Percentiles rank a stretch among this genome's conserved stretches.
Conservation (phyloP, 1,140 invertebrate genomes). For the Holotrichia oblita region DNA sequence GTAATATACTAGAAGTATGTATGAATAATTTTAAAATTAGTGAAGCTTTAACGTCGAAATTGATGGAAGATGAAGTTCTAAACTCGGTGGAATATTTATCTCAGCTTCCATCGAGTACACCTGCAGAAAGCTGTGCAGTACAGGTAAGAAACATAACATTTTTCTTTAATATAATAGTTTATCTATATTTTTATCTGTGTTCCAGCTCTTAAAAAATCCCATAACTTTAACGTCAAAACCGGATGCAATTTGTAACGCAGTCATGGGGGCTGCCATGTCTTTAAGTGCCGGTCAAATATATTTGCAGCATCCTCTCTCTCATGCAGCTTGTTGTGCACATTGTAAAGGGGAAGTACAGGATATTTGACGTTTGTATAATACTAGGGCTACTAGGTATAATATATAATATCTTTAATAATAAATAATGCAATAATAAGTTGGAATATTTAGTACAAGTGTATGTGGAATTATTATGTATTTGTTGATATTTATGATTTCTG, state of each 20-base stretch:
- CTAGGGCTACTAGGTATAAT: background rate
- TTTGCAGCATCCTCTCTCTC: constrained; percentile 54
- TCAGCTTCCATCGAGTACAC: constrained; percentile 56
- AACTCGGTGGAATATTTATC: constrained; percentile 47
- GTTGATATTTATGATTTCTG: background rate
- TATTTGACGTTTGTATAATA: constrained; percentile 51
- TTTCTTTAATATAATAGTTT: background rate
- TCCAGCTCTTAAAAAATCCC: constrained; percentile 56
- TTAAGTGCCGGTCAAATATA: constrained; percentile 55
- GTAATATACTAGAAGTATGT: constrained; percentile 62
- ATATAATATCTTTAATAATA: too few relatives aligned
- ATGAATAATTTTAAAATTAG: constrained; percentile 56
- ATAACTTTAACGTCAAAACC: constrained; percentile 55
- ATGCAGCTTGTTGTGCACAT: constrained; percentile 60
- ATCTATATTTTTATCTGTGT: constrained; percentile 40
- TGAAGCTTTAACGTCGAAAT: constrained; percentile 48
- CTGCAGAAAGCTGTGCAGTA: constrained; percentile 59
- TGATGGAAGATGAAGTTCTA: background rate
- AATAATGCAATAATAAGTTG: background rate
- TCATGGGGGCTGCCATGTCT: constrained; percentile 60
- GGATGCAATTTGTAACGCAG: constrained; percentile 60
- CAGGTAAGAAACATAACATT: constrained; percentile 50
- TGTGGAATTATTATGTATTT: background rate
- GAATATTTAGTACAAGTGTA: background rate
- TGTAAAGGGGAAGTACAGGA: constrained; percentile 61